Percentiles rank a stretch among this genome's conserved stretches.
Conservation (phyloP, 2,797 vertebrate species). For the Podarcis siculus region DNA sequence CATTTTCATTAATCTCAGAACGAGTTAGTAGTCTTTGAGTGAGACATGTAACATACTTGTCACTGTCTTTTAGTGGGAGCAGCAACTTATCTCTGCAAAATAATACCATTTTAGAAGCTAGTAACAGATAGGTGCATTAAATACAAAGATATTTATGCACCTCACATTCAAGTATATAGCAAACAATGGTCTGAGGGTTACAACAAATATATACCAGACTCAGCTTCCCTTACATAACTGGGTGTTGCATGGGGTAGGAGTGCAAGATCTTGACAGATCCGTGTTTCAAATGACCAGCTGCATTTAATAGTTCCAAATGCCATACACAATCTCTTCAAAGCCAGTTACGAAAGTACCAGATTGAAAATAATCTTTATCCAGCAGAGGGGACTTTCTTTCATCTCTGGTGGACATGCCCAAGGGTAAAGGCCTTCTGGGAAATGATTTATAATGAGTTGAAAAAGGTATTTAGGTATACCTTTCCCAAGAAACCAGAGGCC, state of each 20-base stretch:
- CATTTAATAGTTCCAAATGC: neutral
- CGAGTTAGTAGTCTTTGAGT: neutral
- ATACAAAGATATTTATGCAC: neutral
- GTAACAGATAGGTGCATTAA: no score
- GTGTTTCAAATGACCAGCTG: neutral
- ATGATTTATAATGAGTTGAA: no score
- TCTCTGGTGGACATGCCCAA: no score
- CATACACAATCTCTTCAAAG: neutral
- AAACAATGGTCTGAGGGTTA: neutral
- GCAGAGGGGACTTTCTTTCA: no score
- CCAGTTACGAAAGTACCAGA: neutral
- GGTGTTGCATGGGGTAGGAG: no score
- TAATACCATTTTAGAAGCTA: neutral
- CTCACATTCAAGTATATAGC: neutral
- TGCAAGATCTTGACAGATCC: no score
- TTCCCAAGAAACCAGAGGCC: no score
- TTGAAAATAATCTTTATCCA: neutral
- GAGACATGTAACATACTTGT: neutral
- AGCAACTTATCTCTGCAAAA: neutral
- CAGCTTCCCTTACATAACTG: no score
- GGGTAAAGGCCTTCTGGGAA: no score
- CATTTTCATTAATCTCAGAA: neutral
- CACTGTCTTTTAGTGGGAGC: neutral
- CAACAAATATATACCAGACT: neutral
- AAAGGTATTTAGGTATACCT: no score